Evolutionary conservation across 2,113 vertebrate species (phyloP).

Genomic region (Atractosteus spatula): DNA sequence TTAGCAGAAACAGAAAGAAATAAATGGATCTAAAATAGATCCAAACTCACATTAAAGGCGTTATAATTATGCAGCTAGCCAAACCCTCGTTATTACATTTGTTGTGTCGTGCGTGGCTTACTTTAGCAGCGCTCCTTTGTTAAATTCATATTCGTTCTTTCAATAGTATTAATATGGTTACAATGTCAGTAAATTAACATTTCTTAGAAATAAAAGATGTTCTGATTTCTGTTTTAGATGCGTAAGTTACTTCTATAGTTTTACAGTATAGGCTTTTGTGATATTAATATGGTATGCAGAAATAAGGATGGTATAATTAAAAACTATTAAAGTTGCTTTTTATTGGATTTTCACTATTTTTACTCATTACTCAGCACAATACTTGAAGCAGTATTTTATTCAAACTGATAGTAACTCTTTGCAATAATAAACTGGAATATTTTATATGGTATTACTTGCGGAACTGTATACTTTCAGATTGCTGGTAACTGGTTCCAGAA

Average conservation of each 20-base stretch:
- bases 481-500: background rate
- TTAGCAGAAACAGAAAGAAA: no score
- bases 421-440: background rate
- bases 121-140: no score
- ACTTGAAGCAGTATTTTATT: background rate
- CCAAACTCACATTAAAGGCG: no score
- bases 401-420: background rate
- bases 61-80: no score
- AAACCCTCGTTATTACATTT: no score
- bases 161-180: slow-evolving; percentile 7
- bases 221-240: background rate
- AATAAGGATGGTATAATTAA: background rate
- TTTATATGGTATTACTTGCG: slow-evolving; percentile 2
- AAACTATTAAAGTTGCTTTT: background rate
- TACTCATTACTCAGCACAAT: no score
- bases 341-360: background rate
- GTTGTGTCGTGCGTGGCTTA: no score
- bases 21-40: no score
- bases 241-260: background rate
- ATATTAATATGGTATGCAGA: background rate
- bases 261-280: background rate
- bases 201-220: background rate
- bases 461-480: background rate
- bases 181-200: background rate
- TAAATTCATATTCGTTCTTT: background rate